Evolutionary conservation across 2,797 vertebrate genomes (phyloP).

Genomic region (Coilia nasus): DNA sequence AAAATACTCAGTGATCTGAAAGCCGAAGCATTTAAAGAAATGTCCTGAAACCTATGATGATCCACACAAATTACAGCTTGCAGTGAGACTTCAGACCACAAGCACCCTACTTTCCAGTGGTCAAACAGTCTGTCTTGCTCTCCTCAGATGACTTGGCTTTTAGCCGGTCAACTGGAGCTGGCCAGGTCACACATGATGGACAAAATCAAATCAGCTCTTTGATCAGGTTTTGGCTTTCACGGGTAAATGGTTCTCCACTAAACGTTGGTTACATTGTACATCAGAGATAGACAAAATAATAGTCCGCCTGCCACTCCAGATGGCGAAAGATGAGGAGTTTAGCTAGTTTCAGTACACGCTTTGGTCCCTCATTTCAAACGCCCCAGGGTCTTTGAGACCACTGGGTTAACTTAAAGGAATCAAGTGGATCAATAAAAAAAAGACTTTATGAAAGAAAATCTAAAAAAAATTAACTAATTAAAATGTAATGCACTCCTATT

Average conservation of each 20-base stretch:
- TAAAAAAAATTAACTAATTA: conserved; percentile 63
- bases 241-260: conserved; percentile 41
- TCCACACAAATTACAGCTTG: not conserved
- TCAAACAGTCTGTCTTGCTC: not conserved
- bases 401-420: conserved; percentile 42
- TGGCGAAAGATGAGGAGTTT: conserved; percentile 42
- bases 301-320: not conserved
- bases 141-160: not conserved
- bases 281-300: conserved; percentile 50
- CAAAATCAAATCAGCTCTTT: not conserved
- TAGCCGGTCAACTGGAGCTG: not conserved
- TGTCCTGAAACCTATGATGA: not conserved
- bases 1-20: not conserved
- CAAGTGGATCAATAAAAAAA: conserved; percentile 56
- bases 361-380: conserved; percentile 52
- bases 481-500: conserved; percentile 78
- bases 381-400: conserved; percentile 55
- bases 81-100: not conserved
- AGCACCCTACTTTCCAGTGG: not conserved
- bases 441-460: conserved; percentile 44
- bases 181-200: not conserved
- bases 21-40: not conserved
- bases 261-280: conserved; percentile 32
- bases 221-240: conserved; percentile 13
- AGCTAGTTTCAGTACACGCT: conserved; percentile 51